These are phyloP conservation scores for Eulemur macaco DNA, from an alignment of 2,113 vertebrate genomes.

Conservation along the genomic window DNA sequence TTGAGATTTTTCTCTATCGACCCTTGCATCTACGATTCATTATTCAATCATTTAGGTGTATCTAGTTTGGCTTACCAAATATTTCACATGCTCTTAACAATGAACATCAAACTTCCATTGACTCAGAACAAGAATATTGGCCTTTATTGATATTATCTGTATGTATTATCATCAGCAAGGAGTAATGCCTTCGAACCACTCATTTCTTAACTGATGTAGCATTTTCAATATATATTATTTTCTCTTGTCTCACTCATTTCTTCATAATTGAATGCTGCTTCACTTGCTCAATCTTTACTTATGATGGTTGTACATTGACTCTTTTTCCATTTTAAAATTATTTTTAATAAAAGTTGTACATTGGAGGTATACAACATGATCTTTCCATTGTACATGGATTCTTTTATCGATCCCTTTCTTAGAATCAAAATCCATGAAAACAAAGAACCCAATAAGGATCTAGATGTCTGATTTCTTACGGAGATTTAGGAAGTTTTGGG, in stretches of 20 bases:
- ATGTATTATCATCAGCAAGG: background rate
- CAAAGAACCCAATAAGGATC: background rate
- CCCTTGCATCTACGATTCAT: background rate
- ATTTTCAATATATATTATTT: background rate
- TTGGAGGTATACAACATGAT: background rate
- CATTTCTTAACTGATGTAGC: background rate
- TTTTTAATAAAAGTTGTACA: background rate
- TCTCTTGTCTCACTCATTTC: background rate
- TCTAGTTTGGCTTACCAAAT: background rate
- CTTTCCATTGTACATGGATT: background rate
- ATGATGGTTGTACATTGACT: background rate
- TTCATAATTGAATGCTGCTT: background rate
- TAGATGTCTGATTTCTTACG: background rate
- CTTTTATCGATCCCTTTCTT: background rate
- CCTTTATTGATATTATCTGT: background rate
- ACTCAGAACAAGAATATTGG: background rate
- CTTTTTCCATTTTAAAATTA: background rate
- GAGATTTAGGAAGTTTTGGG: background rate
- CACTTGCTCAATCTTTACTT: background rate
- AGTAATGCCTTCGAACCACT: background rate
- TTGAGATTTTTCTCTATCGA: background rate
- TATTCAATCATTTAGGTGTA: background rate
- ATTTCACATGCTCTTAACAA: background rate
- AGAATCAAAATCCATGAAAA: background rate
- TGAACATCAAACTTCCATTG: background rate